Evolutionary conservation across 2,113 vertebrate genomes (phyloP), one percentile per base, ranked within the genome.

Genomic region (Cavia aperea): DNA sequence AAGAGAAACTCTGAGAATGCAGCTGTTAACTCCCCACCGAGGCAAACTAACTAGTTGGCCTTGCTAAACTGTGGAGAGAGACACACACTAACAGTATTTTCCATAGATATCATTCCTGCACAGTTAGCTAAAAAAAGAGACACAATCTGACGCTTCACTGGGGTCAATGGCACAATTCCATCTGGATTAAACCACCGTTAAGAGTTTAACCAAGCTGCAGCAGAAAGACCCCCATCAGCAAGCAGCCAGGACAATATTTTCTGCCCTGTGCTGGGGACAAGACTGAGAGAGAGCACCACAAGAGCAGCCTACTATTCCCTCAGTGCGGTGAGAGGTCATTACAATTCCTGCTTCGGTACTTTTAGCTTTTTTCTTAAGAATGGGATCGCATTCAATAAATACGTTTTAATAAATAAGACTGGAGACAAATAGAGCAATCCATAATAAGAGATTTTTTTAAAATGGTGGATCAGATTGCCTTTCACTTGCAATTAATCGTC

Each of bases 141-240:
- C 94, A 95, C 96, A 95, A 86, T 86, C 93, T 89, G 94, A 89
- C 77, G 77, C 82, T 91, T 95, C 92, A 73, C 96, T 95, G 97
- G 96, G 97, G 97, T 97, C 95, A 96, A 92, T 81, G 90, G 95
- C 95, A 96, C 96, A 97, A 96, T 97, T 97, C 97, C 96, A 96
- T 94, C 95, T 97, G 96, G 96, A 95, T 97, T 97, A 96, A 96
- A 75, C 51, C 92, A 91, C 94, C 96, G 97, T 97, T 97, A 93
- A 93, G 96, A 96, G 95, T 95, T 73, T 56, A 63, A 86, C 26
- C 60, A 90, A 88, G 88, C 86, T 94, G 82, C 56, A 87, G 95
- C 81, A 96, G 96, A 96, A 96, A 97, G 97, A 97, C 94, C 81
- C 94, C 73, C 93, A 51, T 86, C 68, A 79, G 93, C 63, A 95